A percentile compares a stretch with the other conserved stretches of the same genome.
phyloP scores from a whole-genome alignment of 1,140 invertebrate genomes.

The Drosophila micromelanica region DNA sequence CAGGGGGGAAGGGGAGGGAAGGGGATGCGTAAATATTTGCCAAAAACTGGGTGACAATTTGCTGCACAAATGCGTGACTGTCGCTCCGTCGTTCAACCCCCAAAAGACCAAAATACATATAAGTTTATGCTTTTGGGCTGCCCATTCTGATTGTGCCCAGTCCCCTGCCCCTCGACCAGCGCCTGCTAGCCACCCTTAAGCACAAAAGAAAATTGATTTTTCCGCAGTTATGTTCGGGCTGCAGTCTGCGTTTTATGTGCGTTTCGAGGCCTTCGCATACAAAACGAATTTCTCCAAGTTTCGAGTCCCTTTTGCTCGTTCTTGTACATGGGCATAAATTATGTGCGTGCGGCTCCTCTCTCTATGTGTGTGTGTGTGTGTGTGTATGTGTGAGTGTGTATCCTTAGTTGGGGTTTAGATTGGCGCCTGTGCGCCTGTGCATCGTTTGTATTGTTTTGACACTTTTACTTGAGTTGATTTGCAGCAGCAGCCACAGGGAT shows the following conservation, averaged over 20 bases:
- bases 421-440: slow-evolving; percentile 53
- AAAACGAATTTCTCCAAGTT: slow-evolving; percentile 24
- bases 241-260: slow-evolving; percentile 81
- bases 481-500: slow-evolving; percentile 47
- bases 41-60: slow-evolving; percentile 77
- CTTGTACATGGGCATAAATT: slow-evolving; percentile 73
- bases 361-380: background rate
- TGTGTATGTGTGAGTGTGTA: slow-evolving; percentile 1
- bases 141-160: slow-evolving; percentile 10
- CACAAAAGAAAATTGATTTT: slow-evolving; percentile 81
- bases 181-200: slow-evolving; percentile 44
- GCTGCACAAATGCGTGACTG: slow-evolving; percentile 76
- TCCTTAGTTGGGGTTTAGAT: slow-evolving; percentile 3
- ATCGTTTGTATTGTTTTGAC: slow-evolving; percentile 72
- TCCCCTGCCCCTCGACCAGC: slow-evolving; percentile 19
- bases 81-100: slow-evolving; percentile 56
- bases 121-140: slow-evolving; percentile 32
- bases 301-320: slow-evolving; percentile 8
- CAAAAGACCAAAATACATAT: slow-evolving; percentile 36
- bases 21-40: slow-evolving; percentile 29
- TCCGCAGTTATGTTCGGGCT: slow-evolving; percentile 66
- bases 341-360: slow-evolving; percentile 52
- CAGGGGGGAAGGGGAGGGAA: too few relatives aligned
- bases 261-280: slow-evolving; percentile 14
- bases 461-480: slow-evolving; percentile 78